Evolutionary conservation across 2,113 vertebrate species (phyloP).

Genomic region (Mustela lutreola): DNA sequence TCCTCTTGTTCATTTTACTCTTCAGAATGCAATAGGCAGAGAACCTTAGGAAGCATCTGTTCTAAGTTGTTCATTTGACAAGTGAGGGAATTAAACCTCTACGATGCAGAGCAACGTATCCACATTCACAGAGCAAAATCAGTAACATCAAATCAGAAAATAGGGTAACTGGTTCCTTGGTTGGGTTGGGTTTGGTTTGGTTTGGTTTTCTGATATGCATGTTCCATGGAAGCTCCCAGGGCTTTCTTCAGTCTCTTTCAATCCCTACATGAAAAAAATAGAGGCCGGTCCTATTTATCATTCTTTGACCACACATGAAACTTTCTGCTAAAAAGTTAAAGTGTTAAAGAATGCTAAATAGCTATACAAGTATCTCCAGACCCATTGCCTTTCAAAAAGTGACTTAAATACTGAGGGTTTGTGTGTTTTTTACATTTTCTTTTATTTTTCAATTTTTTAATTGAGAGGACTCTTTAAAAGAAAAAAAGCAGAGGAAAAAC

Average conservation of each 20-base stretch:
- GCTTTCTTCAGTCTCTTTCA: background rate
- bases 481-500: background rate
- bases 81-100: background rate
- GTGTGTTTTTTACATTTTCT: background rate
- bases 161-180: background rate
- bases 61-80: constrained; percentile 58
- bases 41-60: constrained; percentile 2
- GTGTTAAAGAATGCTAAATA: background rate
- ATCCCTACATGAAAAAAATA: background rate
- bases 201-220: background rate
- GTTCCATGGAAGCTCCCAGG: background rate
- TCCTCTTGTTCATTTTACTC: constrained; percentile 25
- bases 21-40: constrained; percentile 30
- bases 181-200: background rate
- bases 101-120: background rate
- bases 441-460: background rate
- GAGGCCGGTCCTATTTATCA: background rate
- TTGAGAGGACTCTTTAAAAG: background rate
- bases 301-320: background rate
- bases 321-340: background rate
- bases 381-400: background rate
- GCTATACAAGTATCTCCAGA: background rate
- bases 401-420: background rate
- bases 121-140: constrained; percentile 7
- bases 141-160: constrained; percentile 26